A percentile compares a stretch with the other conserved stretches of the same genome.
Conservation (phyloP, 1,140 invertebrate species). For the Pomacea maculata region DNA sequence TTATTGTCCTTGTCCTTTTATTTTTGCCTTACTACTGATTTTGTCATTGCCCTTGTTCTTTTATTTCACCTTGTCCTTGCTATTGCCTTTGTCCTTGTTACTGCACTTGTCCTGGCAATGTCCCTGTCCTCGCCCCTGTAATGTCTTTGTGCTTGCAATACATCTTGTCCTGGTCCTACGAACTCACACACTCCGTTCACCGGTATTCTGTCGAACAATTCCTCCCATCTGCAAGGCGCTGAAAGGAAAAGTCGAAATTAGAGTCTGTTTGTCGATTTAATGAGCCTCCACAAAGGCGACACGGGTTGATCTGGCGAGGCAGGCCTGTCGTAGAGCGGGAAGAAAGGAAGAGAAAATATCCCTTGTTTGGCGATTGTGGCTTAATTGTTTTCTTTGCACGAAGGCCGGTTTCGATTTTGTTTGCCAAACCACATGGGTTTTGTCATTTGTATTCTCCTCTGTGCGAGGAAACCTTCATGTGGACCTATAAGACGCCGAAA, state of each 20-base stretch:
- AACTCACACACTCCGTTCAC: too few relatives aligned
- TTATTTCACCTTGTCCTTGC: background rate
- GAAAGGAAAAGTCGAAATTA: constrained; percentile 16
- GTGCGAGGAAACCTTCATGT: background rate
- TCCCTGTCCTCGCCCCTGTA: background rate
- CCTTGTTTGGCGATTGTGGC: constrained; percentile 4
- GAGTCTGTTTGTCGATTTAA: constrained; percentile 21
- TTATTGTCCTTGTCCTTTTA: background rate
- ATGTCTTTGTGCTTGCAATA: too few relatives aligned
- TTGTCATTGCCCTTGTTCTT: background rate
- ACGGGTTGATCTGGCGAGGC: background rate
- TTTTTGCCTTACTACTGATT: background rate
- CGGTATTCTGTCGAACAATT: too few relatives aligned
- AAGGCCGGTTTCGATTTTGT: constrained; percentile 20
- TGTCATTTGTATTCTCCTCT: constrained; percentile 20
- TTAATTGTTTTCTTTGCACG: constrained; percentile 16
- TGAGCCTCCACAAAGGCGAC: constrained; percentile 16
- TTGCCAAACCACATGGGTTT: constrained; percentile 15
- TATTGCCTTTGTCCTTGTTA: background rate
- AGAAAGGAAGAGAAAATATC: constrained; percentile 5
- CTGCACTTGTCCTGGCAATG: background rate
- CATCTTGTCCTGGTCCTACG: too few relatives aligned
- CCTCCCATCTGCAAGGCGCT: background rate
- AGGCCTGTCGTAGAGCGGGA: background rate
- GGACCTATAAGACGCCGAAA: background rate